Evolutionary conservation across 2,797 vertebrate species (phyloP), one percentile per base, ranked within the genome.

Genomic region (Gobionotothen gibberifrons): DNA sequence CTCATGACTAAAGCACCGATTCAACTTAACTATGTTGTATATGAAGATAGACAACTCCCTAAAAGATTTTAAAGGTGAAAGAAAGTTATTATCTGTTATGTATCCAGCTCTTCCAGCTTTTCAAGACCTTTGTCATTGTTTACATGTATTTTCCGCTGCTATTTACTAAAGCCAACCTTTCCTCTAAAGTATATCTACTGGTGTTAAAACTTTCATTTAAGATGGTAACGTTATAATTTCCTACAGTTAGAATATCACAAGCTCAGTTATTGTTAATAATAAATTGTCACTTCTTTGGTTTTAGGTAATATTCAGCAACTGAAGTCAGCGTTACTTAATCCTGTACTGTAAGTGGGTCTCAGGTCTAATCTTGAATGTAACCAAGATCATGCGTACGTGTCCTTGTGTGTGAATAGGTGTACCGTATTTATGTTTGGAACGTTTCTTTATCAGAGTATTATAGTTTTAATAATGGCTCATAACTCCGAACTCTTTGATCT

Each of bases 281-380:
- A 11, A 58, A 29, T 16, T 14, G 54, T 64, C 29, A 17, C 4
- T 10, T 52, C 3, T 39, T 32, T 72, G 49, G 29, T 69, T 69
- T 54, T 62, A 64, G 21, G 40, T 42, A 52, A 52, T 60, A 59
- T 55, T 12, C 49, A 48, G 49, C 53, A 59, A 13, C 56, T 81
- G 16, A 72, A 14, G 21, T 76, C 68, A 47, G 32, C 5, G 22
- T 78, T 52, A 48, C 42, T 62, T 39, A 9, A 59, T 51, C 19
- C 36, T 57, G 73, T 79, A 81, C 64, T 75, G 72, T 86, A 74
- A 42, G 68, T 54, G 42, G 77, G 67, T 73, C 79, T 87, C 79
- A 81, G 82, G 83, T 81, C 82, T 57, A 74, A 26, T 68, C n/a
- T 78, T 75, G 79, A 86, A 87, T 81, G 79, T 70, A 81, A 75